These are phyloP conservation scores for Polymixis lichenea DNA, from an alignment of 2,888 invertebrate genomes.

Conservation along the genomic window DNA sequence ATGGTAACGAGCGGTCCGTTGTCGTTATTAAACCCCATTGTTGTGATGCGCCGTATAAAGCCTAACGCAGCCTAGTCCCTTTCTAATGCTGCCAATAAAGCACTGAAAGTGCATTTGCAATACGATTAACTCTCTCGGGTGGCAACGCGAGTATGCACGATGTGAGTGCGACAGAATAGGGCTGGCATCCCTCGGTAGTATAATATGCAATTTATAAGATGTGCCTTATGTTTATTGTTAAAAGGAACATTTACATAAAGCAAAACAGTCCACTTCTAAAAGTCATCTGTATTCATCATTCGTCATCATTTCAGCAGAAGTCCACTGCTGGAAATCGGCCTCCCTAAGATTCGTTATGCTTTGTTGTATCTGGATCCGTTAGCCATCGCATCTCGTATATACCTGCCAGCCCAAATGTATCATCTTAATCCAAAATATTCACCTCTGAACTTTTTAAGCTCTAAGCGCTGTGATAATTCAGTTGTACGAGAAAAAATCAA, in stretches of 20 bases:
- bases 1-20: conserved; percentile 82
- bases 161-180: conserved; percentile 61
- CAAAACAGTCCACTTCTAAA: not conserved
- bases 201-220: not conserved
- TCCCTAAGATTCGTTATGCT: not conserved
- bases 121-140: conserved; percentile 72
- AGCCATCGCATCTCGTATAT: not conserved
- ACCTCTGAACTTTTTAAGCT: not conserved
- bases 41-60: conserved; percentile 84
- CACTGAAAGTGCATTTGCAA: conserved; percentile 82
- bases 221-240: not conserved
- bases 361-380: not conserved
- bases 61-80: conserved; percentile 76
- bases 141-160: conserved; percentile 64
- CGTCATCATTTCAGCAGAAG: not conserved
- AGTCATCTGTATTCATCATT: not conserved
- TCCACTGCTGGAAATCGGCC: not conserved
- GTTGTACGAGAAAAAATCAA: conserved; percentile 4
- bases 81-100: conserved; percentile 86
- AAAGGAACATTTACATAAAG: not conserved
- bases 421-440: not conserved
- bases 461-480: not conserved
- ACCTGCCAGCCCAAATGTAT: not conserved
- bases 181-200: conserved; percentile 40
- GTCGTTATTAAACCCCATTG: conserved; percentile 86